Evolutionary conservation across 92 coral and sea anemone genomes (phyloP).

Genomic region (Metridium senile): DNA sequence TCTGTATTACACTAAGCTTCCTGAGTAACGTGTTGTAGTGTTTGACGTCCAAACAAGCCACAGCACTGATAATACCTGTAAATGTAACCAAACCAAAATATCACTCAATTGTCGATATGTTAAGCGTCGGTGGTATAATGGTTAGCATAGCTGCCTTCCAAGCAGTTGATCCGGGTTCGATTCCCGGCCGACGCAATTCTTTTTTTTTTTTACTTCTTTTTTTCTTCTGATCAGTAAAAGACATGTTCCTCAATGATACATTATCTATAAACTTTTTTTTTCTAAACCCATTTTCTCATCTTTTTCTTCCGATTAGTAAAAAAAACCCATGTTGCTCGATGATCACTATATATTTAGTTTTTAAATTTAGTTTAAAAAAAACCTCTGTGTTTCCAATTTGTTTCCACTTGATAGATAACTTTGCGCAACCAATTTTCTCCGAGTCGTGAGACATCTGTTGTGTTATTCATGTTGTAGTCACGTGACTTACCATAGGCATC

Average conservation of each 20-base stretch:
- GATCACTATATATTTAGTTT: too few relatives aligned
- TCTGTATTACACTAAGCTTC: constrained; percentile 45
- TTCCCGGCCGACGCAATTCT: constrained; percentile 65
- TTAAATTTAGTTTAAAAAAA: too few relatives aligned
- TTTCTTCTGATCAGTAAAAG: background rate
- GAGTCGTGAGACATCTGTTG: too few relatives aligned
- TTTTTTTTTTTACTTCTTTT: constrained; percentile 3
- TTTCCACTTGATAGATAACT: too few relatives aligned
- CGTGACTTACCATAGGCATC: constrained; percentile 77
- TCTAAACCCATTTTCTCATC: too few relatives aligned
- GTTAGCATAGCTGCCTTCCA: constrained; percentile 99
- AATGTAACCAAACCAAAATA: background rate
- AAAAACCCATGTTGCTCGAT: too few relatives aligned
- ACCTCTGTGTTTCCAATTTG: too few relatives aligned
- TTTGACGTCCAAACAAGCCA: constrained; percentile 56
- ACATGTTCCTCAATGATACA: too few relatives aligned
- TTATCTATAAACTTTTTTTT: too few relatives aligned
- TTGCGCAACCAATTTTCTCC: too few relatives aligned
- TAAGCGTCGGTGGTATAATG: constrained; percentile 98
- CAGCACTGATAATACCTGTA: constrained; percentile 63
- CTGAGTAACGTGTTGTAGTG: constrained; percentile 53
- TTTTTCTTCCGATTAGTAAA: too few relatives aligned
- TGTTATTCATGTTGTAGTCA: too few relatives aligned
- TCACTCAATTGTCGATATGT: background rate
- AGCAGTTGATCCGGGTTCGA: constrained; percentile 99